Conservation (phyloP, 2,113 vertebrate genomes). For the Eclectus roratus region DNA sequence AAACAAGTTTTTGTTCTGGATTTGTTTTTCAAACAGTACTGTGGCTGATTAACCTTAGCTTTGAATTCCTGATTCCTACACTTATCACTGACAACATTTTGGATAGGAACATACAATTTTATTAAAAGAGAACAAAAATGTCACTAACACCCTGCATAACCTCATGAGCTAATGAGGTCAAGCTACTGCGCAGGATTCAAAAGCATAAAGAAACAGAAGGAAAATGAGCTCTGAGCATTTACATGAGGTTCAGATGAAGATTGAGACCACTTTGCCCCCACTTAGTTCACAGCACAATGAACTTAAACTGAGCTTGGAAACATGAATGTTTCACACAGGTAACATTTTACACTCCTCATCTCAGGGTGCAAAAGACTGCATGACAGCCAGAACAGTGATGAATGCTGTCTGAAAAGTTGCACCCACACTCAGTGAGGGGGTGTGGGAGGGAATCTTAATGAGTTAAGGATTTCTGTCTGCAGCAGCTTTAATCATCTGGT, state of each 20-base stretch:
- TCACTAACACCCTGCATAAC: neutral
- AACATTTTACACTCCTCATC: neutral
- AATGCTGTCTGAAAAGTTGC: neutral
- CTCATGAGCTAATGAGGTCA: neutral
- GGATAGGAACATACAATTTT: neutral
- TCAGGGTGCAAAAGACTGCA: neutral
- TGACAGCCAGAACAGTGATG: neutral
- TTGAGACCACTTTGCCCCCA: neutral
- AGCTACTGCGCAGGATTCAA: neutral
- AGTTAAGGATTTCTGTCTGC: constrained; percentile 7
- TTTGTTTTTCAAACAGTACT: neutral
- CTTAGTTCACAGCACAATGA: neutral
- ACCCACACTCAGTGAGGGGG: neutral
- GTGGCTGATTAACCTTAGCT: neutral
- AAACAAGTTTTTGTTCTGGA: neutral
- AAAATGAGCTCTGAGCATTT: neutral
- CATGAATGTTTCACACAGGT: neutral
- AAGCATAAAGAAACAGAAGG: neutral
- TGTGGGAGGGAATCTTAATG: constrained; percentile 24
- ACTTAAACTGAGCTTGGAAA: neutral
- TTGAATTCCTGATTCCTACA: neutral
- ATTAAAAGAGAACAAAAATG: neutral
- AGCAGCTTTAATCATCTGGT: constrained; percentile 40
- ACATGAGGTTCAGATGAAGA: neutral
- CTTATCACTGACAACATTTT: neutral